A percentile compares a stretch with the other conserved stretches of the same genome.
Conservation (phyloP, 2,888 invertebrate species). For the Fabriciana adippe region DNA sequence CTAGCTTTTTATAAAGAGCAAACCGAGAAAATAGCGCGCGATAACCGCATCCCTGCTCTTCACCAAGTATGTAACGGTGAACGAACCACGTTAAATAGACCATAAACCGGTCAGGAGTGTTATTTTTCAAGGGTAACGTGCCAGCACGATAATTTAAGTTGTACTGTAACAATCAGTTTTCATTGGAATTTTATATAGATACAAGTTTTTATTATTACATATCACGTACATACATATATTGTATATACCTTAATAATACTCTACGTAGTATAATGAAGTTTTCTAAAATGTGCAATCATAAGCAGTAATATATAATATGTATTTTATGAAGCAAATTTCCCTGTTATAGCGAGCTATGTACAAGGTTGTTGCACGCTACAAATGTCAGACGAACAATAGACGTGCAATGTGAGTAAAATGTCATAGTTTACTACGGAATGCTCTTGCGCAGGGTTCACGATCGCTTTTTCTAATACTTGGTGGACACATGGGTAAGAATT, state of each 20-base stretch:
- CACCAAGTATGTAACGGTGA: conserved; percentile 62
- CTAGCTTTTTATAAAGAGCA: conserved; percentile 76
- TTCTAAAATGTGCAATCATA: no score
- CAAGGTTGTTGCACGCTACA: conserved; percentile 61
- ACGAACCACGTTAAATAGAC: conserved; percentile 68
- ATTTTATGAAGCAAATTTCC: conserved; percentile 51
- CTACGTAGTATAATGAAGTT: no score
- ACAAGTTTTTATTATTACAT: background rate
- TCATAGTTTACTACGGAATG: conserved; percentile 68
- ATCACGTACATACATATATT: background rate
- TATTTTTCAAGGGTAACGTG: conserved; percentile 59
- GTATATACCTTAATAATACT: background rate
- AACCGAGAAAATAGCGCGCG: conserved; percentile 74
- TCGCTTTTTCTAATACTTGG: conserved; percentile 43
- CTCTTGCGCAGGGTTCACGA: conserved; percentile 66
- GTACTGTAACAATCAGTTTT: conserved; percentile 15
- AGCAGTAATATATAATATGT: no score
- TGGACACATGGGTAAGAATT: conserved; percentile 32
- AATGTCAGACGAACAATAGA: conserved; percentile 53
- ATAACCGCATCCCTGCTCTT: conserved; percentile 71
- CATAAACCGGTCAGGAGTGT: conserved; percentile 61
- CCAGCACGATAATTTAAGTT: conserved; percentile 23
- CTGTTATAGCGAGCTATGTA: conserved; percentile 49
- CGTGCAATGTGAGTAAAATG: conserved; percentile 73
- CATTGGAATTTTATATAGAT: background rate